Evolutionary conservation across 2,888 invertebrate species (phyloP).

Genomic region (Cerastis rubricosa): DNA sequence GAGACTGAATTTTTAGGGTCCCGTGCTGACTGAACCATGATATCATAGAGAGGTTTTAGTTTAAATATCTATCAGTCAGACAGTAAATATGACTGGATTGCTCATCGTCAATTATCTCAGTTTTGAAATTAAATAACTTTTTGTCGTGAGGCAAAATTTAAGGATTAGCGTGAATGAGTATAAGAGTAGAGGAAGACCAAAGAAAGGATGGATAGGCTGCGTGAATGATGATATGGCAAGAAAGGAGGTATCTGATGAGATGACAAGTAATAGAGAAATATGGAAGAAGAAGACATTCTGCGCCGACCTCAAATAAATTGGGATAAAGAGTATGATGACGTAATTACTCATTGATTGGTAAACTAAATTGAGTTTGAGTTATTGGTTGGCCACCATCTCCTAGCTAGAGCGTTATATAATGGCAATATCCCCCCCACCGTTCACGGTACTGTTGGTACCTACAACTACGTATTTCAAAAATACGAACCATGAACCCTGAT

Average conservation of each 20-base stretch:
- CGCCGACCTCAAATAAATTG: no score
- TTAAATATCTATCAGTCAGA: background rate
- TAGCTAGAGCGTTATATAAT: background rate
- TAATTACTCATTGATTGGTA: no score
- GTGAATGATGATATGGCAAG: no score
- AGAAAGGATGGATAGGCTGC: no score
- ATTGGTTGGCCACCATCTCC: background rate
- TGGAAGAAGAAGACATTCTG: no score
- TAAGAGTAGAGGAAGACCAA: no score
- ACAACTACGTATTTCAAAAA: background rate
- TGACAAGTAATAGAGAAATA: no score
- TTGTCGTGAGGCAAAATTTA: no score
- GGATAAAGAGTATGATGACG: no score
- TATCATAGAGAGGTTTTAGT: background rate
- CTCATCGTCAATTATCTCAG: background rate
- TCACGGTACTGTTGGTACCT: background rate
- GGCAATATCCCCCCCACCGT: background rate
- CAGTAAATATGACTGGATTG: background rate
- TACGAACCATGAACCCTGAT: background rate
- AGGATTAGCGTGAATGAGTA: no score
- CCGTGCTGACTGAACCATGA: background rate
- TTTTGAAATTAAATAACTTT: background rate
- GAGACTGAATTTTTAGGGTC: conserved; percentile 2
- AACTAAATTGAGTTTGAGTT: background rate
- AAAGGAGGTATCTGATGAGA: no score